phyloP scores from a whole-genome alignment of 2,797 vertebrate species.

The Heterohyrax brucei region DNA sequence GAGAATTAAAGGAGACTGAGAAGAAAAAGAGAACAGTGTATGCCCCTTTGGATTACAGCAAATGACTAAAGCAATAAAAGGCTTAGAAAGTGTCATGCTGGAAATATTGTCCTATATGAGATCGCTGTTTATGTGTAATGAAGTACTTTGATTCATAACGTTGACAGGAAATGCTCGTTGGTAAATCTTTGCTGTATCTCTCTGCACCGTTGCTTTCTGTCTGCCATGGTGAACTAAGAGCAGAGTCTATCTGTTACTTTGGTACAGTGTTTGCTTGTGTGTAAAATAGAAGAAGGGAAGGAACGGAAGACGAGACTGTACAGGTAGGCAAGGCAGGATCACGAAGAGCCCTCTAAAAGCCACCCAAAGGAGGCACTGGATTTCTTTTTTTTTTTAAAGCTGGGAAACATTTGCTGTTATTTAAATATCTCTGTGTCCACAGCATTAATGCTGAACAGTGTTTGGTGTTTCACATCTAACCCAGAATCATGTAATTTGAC shows the following conservation, averaged over 20 bases:
- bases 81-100: not conserved
- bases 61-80: not conserved
- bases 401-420: not conserved
- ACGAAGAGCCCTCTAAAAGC: not conserved
- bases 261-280: not conserved
- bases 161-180: not conserved
- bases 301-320: not conserved
- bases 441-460: not conserved
- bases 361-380: not conserved
- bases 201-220: not conserved
- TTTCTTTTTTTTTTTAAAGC: not conserved
- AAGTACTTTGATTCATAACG: not conserved
- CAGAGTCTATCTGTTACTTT: not conserved
- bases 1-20: not conserved
- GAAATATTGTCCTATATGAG: not conserved
- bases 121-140: not conserved
- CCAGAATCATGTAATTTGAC: not conserved
- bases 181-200: not conserved
- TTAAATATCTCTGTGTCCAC: not conserved
- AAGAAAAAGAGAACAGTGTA: not conserved
- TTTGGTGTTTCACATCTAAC: not conserved
- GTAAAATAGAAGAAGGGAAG: not conserved
- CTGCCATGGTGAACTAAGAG: rapidly evolving
- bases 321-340: not conserved
- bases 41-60: not conserved